Base-by-base conservation (phyloP, 2,797 vertebrate species). In the Acropternis orthonyx region DNA sequence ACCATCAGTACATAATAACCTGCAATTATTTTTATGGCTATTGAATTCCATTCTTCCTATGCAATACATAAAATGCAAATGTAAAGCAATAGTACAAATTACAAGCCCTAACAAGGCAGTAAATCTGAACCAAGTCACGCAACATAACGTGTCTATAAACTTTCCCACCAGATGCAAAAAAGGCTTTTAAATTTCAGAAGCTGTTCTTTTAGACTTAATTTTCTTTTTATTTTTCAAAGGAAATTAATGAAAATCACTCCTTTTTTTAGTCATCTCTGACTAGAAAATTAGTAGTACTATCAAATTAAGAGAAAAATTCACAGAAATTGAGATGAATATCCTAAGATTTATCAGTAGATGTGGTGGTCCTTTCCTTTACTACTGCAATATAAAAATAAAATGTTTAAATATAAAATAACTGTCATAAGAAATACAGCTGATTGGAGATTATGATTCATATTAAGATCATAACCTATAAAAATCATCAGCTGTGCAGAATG, bases 11-110 rank as follows among this genome's bases (percentile, higher is more conserved):
- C 96, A 98, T 98, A 98, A 98, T 97, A 98, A 98, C 98, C 98
- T 98, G 96, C 97, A 99, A 99, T 99, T 99, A 99, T 98, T 99
- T 99, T 98, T 98, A 98, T 98, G 98, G 98, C 97, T 97, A 98
- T 98, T 98, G 98, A 99, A 99, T 99, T 99, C 98, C 98, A 98
- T 96, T 98, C 98, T 98, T 97, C 97, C 99, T 98, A 99, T 97
- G 98, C 98, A 98, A 98, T 98, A 98, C 98, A 98, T 97, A 99
- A 98, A 97, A 97, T 98, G 98, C 97, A 97, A 98, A 98, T 98
- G 97, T 97, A 98, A 96, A 98, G 98, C 92, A 96, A 96, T 34
- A 96, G 88, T 89, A 96, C 89, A 96, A 93, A 97, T 97, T 97
- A 93, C 97, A 98, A 97, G 97, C 97, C 97, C 94, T 95, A 94